Evolutionary conservation across 2,797 vertebrate species (phyloP).

Genomic region (Sebastes cheni): DNA sequence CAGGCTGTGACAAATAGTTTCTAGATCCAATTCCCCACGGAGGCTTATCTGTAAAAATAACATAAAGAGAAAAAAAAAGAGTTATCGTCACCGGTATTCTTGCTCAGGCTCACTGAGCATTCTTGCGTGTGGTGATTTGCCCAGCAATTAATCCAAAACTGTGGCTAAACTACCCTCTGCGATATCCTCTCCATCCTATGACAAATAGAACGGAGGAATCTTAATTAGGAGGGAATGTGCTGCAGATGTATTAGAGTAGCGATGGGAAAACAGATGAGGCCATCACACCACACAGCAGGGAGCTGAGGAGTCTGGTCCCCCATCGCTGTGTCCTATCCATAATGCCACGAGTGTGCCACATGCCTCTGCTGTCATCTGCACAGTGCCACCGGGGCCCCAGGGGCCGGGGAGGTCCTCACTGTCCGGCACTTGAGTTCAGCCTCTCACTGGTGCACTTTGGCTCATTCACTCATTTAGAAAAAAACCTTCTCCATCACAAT

Average conservation of each 20-base stretch:
- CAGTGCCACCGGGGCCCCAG: slow-evolving; percentile 63
- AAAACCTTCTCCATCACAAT: slow-evolving; percentile 47
- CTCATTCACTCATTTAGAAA: slow-evolving; percentile 59
- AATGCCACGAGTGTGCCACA: slow-evolving; percentile 77
- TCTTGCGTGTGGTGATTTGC: slow-evolving; percentile 78
- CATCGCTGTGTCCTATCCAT: slow-evolving; percentile 81
- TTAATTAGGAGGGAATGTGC: slow-evolving; percentile 84
- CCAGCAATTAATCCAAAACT: slow-evolving; percentile 83
- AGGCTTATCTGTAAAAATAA: slow-evolving; percentile 67
- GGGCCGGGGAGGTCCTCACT: slow-evolving; percentile 52
- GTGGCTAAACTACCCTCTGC: slow-evolving; percentile 82
- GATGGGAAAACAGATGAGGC: slow-evolving; percentile 85
- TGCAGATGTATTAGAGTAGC: slow-evolving; percentile 81
- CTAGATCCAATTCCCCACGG: slow-evolving; percentile 45
- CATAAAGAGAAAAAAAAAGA: slow-evolving; percentile 29
- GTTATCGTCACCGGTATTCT: slow-evolving; percentile 62
- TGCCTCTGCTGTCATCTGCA: slow-evolving; percentile 77
- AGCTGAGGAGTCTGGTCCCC: slow-evolving; percentile 77
- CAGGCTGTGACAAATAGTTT: slow-evolving; percentile 57
- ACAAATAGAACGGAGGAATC: slow-evolving; percentile 82
- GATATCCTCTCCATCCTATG: slow-evolving; percentile 79
- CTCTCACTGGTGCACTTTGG: slow-evolving; percentile 54
- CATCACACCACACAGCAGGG: slow-evolving; percentile 80
- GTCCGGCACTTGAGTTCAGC: slow-evolving; percentile 58
- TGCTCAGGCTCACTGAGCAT: slow-evolving; percentile 63